phyloP scores from a whole-genome alignment of 2,113 vertebrate species.

The Smithornis capensis region DNA sequence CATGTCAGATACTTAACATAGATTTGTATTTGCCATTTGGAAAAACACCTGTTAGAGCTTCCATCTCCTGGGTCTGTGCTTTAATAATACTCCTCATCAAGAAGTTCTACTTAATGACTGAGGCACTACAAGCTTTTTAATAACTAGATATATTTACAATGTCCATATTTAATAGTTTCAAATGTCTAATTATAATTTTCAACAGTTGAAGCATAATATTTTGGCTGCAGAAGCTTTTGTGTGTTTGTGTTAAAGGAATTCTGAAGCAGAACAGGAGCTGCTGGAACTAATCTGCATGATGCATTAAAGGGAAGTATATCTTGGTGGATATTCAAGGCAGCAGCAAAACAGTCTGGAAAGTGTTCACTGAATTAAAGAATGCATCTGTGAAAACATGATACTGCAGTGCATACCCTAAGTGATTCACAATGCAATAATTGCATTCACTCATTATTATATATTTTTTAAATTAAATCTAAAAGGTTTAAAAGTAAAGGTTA shows the following conservation, averaged over 20 bases:
- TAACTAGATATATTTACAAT: background rate
- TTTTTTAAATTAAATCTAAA: background rate
- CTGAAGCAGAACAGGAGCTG: background rate
- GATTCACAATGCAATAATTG: background rate
- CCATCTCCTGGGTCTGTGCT: background rate
- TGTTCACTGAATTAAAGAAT: background rate
- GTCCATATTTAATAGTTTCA: background rate
- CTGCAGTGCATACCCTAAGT: background rate
- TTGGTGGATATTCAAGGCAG: background rate
- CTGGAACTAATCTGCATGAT: background rate
- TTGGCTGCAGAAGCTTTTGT: conserved; percentile 4
- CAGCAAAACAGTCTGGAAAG: background rate
- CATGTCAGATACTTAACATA: background rate
- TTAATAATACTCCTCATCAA: background rate
- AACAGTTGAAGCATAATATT: background rate
- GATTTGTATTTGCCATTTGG: background rate
- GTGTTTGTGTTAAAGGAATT: background rate
- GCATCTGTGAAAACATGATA: background rate
- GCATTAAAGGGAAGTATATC: background rate
- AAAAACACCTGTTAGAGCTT: background rate
- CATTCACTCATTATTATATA: background rate
- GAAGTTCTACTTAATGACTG: background rate
- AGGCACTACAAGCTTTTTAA: background rate
- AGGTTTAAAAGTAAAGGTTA: background rate
- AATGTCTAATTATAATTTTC: background rate